Evolutionary conservation across 1,140 invertebrate species (phyloP).

Genomic region (Lepidurus apus): DNA sequence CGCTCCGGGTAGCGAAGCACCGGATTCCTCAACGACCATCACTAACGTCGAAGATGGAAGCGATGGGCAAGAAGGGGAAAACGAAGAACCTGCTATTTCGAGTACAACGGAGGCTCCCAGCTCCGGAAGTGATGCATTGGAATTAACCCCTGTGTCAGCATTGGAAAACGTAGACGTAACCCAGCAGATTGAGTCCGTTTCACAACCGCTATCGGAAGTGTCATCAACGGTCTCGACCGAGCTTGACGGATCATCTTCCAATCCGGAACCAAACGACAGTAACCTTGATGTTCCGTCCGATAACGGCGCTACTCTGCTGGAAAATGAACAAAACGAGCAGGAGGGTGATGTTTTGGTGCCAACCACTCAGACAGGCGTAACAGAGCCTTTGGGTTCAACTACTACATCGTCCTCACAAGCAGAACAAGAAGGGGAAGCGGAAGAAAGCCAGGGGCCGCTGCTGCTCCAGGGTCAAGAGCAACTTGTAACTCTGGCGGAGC

Average conservation of each 20-base stretch:
- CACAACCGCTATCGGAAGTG: neutral
- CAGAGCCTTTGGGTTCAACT: neutral
- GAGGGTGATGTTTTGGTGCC: neutral
- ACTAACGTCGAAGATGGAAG: too few species aligned
- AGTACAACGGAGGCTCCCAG: neutral
- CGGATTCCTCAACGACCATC: too few species aligned
- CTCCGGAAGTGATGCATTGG: neutral
- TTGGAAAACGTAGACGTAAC: neutral
- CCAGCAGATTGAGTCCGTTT: neutral
- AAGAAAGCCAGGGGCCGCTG: neutral
- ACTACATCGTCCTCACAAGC: neutral
- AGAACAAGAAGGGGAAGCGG: neutral
- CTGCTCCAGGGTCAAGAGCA: neutral
- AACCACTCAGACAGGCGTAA: neutral
- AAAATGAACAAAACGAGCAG: neutral
- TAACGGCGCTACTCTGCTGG: neutral
- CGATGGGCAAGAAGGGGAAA: too few species aligned
- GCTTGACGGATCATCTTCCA: neutral
- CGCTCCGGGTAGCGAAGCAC: too few species aligned
- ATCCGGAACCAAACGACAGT: neutral
- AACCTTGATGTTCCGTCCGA: constrained; percentile 1
- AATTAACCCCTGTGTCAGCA: neutral
- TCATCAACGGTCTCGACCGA: neutral
- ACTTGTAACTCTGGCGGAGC: neutral
- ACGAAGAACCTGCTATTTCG: neutral